Evolutionary conservation across 2,113 vertebrate genomes (phyloP).

Genomic region (Proterorhinus semilunaris): DNA sequence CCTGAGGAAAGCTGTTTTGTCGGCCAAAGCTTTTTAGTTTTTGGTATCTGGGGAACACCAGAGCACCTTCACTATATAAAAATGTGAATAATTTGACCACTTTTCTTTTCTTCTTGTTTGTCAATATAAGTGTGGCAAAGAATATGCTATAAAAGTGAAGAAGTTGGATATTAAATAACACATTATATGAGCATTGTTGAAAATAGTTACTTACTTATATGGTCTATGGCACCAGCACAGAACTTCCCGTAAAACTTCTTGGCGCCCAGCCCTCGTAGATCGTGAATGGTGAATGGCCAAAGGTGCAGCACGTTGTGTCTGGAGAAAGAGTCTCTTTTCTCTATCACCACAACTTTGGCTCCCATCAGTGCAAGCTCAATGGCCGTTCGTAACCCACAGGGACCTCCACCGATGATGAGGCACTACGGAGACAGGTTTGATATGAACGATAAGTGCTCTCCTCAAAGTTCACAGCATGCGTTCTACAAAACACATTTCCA

Average conservation of each 20-base stretch:
- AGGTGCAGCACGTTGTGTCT: conserved; percentile 97
- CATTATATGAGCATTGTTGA: background rate
- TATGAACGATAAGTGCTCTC: conserved; percentile 18
- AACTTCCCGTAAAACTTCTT: conserved; percentile 99
- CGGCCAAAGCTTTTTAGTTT: too few species aligned
- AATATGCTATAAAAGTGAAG: too few species aligned
- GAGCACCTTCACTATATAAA: too few species aligned
- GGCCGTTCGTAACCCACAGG: conserved; percentile 91
- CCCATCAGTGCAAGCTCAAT: conserved; percentile 94
- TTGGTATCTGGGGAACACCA: too few species aligned
- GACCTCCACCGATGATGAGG: conserved; percentile 94
- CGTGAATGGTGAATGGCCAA: conserved; percentile 97
- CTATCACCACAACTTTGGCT: conserved; percentile 91
- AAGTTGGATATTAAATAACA: too few species aligned
- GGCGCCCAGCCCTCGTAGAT: conserved; percentile 90
- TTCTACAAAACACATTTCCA: too few species aligned
- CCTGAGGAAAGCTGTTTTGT: too few species aligned
- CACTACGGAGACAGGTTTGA: conserved; percentile 76
- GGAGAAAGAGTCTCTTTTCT: conserved; percentile 95
- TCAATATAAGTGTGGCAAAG: too few species aligned
- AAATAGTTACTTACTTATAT: conserved; percentile 89
- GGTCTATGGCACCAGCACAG: conserved; percentile 95
- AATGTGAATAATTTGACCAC: too few species aligned
- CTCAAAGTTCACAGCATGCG: too few species aligned
- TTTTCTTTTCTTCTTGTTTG: too few species aligned